These are phyloP conservation scores for Pteropus alecto DNA, from an alignment of 2,113 vertebrate genomes.

Conservation along the genomic window DNA sequence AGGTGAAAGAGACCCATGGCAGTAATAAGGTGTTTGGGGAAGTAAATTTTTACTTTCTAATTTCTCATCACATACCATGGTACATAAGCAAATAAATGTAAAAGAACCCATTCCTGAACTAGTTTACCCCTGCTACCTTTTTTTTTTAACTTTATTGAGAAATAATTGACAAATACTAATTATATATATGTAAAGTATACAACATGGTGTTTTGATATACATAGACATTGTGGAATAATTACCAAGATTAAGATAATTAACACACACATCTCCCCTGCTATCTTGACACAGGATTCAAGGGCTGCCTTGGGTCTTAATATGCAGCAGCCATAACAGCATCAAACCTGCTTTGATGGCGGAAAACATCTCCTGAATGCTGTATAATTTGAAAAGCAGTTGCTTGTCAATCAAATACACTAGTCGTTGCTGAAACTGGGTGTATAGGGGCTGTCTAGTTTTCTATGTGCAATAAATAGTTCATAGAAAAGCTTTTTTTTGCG, in stretches of 20 bases:
- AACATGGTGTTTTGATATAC: not conserved
- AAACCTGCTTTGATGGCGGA: not conserved
- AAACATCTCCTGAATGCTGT: not conserved
- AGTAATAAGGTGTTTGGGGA: not conserved
- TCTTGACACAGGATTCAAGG: not conserved
- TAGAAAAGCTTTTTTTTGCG: not conserved
- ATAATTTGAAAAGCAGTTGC: slow-evolving; percentile 5
- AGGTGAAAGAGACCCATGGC: not conserved
- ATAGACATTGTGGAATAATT: not conserved
- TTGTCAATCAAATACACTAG: not conserved
- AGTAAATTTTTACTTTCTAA: not conserved
- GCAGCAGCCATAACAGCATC: not conserved
- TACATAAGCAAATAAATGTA: not conserved
- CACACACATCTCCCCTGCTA: not conserved
- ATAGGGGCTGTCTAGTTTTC: not conserved
- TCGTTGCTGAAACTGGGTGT: not conserved
- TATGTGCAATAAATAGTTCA: not conserved
- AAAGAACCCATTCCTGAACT: not conserved
- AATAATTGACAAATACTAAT: not conserved
- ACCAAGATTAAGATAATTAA: not conserved
- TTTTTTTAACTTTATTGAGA: not conserved
- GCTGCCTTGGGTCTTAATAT: not conserved
- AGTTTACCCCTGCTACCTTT: not conserved
- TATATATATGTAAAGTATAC: not conserved
- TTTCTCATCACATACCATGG: not conserved